Base-by-base conservation (phyloP, 2,797 vertebrate species). In the Cryptoblepharus egeriae region DNA sequence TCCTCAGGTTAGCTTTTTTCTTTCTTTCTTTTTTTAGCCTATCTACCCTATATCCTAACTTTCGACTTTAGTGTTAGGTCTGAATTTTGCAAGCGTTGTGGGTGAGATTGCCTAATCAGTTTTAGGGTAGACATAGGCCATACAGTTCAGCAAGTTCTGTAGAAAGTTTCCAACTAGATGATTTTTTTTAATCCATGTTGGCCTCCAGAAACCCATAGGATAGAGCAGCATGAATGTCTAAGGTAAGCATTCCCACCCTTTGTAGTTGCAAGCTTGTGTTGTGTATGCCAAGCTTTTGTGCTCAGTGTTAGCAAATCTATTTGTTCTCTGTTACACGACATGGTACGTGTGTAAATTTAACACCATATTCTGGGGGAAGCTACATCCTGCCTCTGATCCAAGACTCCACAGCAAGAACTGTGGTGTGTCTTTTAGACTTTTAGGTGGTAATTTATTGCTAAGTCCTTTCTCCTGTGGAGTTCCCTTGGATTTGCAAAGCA, bases 1-100 rank as follows among this genome's bases (percentile, higher is more conserved):
- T 75, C 81, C 77, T 80, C 81, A 79, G 81, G 84, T 82, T 82
- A 75, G 45, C 75, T 82, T 79, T 83, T 74, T 79, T 83, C 64
- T 5, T 30, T 79, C 67, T 67, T 16, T 4, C 4, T 63, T n/a
- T 65, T 78, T 67, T 71, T 30, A 69, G 32, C 30, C 65, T 70
- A 39, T 60, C 75, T 73, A 52, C 52, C 30, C 0, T 0, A 52
- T n/a, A 79, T 60, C 24, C 45, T 81, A 12, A 52, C 32, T 69
- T 61, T 42, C 35, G 64, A 79, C 16, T 35, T 63, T 35, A 82
- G 71, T 57, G 63, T 63, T 69, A 57, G 70, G 57, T n/a, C 57
- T 24, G 35, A 60, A 75, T 75, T 86, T 37, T 75, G 12, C 76
- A 69, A 70, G 24, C 52, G 81, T 73, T 77, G 65, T 55, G 45